Evolutionary conservation across 37 sponge, comb jelly and placozoan genomes (phyloP), one percentile per base, ranked within the genome.

Genomic region (Cladorhizidae sp.): DNA sequence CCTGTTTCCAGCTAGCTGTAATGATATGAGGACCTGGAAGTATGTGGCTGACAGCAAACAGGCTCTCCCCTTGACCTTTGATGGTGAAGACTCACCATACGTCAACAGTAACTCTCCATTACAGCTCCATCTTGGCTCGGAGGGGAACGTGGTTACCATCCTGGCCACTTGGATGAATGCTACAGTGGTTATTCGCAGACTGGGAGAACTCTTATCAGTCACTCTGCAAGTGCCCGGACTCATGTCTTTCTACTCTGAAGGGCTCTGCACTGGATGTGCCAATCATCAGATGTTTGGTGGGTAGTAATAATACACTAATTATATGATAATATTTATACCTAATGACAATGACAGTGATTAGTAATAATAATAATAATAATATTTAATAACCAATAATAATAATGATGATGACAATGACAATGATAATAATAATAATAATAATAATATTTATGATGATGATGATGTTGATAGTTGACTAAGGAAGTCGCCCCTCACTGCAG

Each of bases 101-200:
- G 12, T 31, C 55, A 73, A 86, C 40, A 0, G 26, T 3, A 54
- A 32, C 56, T 7, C 65, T 0, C 15, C 35, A 12, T 33, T 79
- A 31, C 40, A 54, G 21, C 29, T 74, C 0, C 73, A 15, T 25
- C 31, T 22, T 8, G n/a, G 50, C n/a, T 55, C 22, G 6, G 64
- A 38, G 14, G 35, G 56, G 17, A 38, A 12, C 18, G 57, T 54
- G 2, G 78, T 78, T 26, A 70, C 59, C 56, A 68, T 90, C 31
- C 72, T 70, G 18, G 85, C 82, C 3, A 57, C 76, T 9, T 65
- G 81, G 67, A 43, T 83, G 40, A 90, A 90, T 67, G 31, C 85
- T 37, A 85, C 86, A 26, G 63, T 85, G 18, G 32, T 80, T 32
- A 77, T 90, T 1, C 81, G 85, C 3, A 25, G 49, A 36, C 6